Conservation (phyloP, 2,113 vertebrate species). For the Motacilla tschutschensis region DNA sequence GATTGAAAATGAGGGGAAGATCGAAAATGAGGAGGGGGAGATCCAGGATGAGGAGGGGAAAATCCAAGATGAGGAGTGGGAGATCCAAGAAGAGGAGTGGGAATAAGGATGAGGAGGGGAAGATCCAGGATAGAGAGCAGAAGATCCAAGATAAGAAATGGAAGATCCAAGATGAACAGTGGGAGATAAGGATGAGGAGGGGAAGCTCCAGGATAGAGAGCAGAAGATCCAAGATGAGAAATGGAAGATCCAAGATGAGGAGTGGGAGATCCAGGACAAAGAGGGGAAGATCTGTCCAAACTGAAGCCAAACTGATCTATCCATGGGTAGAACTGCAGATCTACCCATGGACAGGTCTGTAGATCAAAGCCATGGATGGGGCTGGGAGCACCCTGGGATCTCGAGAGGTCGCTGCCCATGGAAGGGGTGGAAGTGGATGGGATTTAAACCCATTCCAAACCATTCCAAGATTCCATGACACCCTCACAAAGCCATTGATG, state of each 20-base stretch:
- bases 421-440: accelerated
- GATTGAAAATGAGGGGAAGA: accelerated
- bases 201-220: too few relatives aligned
- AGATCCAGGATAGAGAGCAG: accelerated
- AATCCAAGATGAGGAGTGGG: accelerated
- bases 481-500: accelerated
- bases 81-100: not conserved
- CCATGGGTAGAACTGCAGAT: not conserved
- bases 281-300: accelerated
- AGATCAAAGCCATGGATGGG: not conserved
- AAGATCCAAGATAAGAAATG: accelerated
- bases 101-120: accelerated
- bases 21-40: accelerated
- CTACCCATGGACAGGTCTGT: accelerated
- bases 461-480: accelerated
- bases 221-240: not conserved
- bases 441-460: not conserved
- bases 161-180: not conserved
- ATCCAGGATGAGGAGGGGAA: accelerated
- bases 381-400: not conserved
- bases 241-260: too few relatives aligned
- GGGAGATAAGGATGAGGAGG: accelerated
- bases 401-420: accelerated
- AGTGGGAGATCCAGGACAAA: not conserved
- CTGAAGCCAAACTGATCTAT: not conserved